These are phyloP conservation scores for Myotis daubentonii DNA, from an alignment of 2,797 vertebrate species.

Conservation along the genomic window DNA sequence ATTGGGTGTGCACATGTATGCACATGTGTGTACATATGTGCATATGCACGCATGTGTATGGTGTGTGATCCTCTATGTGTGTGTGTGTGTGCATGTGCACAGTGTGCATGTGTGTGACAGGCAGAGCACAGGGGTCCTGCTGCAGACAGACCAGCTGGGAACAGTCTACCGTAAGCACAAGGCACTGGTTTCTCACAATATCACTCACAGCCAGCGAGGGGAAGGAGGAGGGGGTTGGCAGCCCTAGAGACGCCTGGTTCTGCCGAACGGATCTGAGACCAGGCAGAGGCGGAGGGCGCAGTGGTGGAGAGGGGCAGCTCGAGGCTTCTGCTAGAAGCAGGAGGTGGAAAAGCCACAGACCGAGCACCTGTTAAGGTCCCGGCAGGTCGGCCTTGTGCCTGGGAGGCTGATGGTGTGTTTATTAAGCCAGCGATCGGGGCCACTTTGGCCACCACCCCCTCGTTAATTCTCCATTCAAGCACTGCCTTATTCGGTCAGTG, in stretches of 20 bases:
- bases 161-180: background rate
- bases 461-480: background rate
- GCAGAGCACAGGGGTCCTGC: background rate
- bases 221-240: background rate
- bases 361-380: background rate
- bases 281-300: background rate
- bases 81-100: no score
- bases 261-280: background rate
- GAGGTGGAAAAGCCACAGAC: background rate
- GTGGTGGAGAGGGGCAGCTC: fast-evolving
- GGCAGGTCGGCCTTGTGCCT: background rate
- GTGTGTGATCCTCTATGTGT: background rate
- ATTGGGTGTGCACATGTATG: background rate
- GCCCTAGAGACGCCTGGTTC: background rate
- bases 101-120: background rate
- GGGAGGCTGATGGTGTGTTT: background rate
- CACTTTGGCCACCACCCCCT: fast-evolving
- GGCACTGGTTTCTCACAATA: background rate
- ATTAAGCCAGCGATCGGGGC: background rate
- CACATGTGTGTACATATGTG: no score
- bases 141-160: background rate
- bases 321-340: background rate
- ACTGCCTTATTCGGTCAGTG: background rate
- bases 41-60: fast-evolving
- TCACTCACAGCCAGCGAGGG: background rate